Percentiles rank a stretch among this genome's conserved stretches.
Evolutionary conservation across 2,797 vertebrate species (phyloP).

Genomic region (Macroramphosus scolopax): DNA sequence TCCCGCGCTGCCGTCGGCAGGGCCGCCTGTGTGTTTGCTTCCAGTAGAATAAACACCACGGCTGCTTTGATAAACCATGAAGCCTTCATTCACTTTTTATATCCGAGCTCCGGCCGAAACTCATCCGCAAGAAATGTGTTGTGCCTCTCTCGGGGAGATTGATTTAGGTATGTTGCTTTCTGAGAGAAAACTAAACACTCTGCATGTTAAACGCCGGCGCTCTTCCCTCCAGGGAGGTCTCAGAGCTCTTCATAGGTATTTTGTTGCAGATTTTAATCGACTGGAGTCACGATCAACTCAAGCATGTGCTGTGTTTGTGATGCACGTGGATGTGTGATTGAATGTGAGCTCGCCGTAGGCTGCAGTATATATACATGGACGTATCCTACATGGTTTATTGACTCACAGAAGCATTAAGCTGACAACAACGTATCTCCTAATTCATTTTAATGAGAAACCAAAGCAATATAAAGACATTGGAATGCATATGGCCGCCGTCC

Average conservation of each 20-base stretch:
- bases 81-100: conserved; percentile 65
- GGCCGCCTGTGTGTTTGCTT: conserved; percentile 48
- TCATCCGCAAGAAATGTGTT: conserved; percentile 58
- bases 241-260: conserved; percentile 66
- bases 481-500: conserved; percentile 19
- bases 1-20: conserved; percentile 50
- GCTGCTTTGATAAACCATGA: conserved; percentile 67
- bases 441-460: conserved; percentile 12
- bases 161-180: conserved; percentile 57
- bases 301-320: conserved; percentile 27
- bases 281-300: too few species aligned
- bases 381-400: background rate
- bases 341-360: conserved; percentile 8
- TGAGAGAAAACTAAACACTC: conserved; percentile 57
- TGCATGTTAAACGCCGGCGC: conserved; percentile 67
- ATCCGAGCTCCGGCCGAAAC: conserved; percentile 51
- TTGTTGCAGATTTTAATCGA: conserved; percentile 72
- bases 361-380: too few species aligned
- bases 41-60: conserved; percentile 59
- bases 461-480: conserved; percentile 14
- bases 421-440: conserved; percentile 8
- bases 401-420: conserved; percentile 5
- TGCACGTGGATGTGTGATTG: conserved; percentile 10
- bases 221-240: conserved; percentile 55
- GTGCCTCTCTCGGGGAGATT: conserved; percentile 57